phyloP scores from a whole-genome alignment of 2,113 vertebrate species.

The Pao palembangensis region DNA sequence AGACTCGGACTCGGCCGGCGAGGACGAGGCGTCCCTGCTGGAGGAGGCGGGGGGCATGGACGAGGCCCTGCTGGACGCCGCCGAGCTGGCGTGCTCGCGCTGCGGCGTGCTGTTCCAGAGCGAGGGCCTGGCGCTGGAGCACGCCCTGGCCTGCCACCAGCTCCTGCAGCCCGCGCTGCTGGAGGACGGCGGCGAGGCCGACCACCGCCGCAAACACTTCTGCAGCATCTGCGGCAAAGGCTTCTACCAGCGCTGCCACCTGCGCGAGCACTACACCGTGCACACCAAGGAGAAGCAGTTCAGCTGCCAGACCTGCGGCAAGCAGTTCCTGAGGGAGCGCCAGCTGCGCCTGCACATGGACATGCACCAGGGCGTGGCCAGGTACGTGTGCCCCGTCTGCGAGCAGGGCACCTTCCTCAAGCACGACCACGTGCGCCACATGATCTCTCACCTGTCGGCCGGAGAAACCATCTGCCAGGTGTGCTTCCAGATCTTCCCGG shows the following conservation, averaged over 20 bases:
- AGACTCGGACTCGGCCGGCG: conserved; percentile 84
- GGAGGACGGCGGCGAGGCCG: conserved; percentile 83
- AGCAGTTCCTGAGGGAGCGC: conserved; percentile 95
- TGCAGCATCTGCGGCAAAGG: conserved; percentile 96
- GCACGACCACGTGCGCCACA: conserved; percentile 97
- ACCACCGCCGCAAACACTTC: conserved; percentile 95
- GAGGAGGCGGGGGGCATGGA: conserved; percentile 83
- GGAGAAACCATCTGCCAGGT: conserved; percentile 99
- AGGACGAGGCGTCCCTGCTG: conserved; percentile 77
- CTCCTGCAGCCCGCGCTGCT: conserved; percentile 81
- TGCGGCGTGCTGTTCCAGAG: conserved; percentile 89
- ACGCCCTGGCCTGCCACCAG: conserved; percentile 87
- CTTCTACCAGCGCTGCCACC: conserved; percentile 97
- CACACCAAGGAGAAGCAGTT: conserved; percentile 99
- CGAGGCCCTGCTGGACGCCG: conserved; percentile 77
- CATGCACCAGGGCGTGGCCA: conserved; percentile 98
- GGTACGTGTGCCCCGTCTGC: conserved; percentile 96
- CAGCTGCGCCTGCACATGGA: conserved; percentile 96
- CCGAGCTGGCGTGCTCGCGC: conserved; percentile 86
- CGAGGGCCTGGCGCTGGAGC: conserved; percentile 87
- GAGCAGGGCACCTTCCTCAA: conserved; percentile 99
- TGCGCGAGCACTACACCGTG: conserved; percentile 97
- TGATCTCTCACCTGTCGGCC: conserved; percentile 96
- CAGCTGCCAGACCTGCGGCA: conserved; percentile 95
- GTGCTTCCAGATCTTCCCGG: conserved; percentile 97